Conservation (phyloP, 2,888 invertebrate species). For the Sicus ferrugineus region DNA sequence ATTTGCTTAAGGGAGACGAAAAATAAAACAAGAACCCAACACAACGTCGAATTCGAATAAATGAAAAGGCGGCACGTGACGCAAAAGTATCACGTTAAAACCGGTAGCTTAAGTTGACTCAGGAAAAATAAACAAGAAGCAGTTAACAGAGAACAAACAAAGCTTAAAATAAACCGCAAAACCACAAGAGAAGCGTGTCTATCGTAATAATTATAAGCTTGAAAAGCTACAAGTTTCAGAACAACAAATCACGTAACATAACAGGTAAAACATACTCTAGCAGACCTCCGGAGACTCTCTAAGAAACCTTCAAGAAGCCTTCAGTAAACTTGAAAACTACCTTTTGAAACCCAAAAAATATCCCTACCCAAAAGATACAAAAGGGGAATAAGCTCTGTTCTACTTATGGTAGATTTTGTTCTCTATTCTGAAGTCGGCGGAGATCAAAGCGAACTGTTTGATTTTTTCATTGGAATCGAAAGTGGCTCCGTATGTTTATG, state of each 20-base stretch:
- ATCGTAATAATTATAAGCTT: too few species aligned
- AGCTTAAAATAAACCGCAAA: background rate
- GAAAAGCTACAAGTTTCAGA: background rate
- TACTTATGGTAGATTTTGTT: too few species aligned
- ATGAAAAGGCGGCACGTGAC: background rate
- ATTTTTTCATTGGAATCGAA: background rate
- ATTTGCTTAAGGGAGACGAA: too few species aligned
- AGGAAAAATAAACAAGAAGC: background rate
- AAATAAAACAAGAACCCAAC: too few species aligned
- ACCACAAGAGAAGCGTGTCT: conserved; percentile 13
- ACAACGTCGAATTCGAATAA: too few species aligned
- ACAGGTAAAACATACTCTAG: background rate
- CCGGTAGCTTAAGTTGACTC: too few species aligned
- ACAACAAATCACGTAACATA: background rate
- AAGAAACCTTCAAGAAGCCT: background rate
- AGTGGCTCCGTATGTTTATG: conserved; percentile 14
- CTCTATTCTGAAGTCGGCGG: background rate
- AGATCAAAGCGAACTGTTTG: conserved; percentile 17
- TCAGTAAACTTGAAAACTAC: too few species aligned
- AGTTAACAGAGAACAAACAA: too few species aligned
- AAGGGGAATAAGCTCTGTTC: background rate
- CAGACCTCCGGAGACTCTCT: background rate
- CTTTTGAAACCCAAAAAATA: background rate
- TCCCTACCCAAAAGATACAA: background rate
- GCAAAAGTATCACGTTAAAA: too few species aligned